These are phyloP conservation scores for Aphodius sticticus DNA, from an alignment of 2,888 invertebrate genomes.

Conservation along the genomic window DNA sequence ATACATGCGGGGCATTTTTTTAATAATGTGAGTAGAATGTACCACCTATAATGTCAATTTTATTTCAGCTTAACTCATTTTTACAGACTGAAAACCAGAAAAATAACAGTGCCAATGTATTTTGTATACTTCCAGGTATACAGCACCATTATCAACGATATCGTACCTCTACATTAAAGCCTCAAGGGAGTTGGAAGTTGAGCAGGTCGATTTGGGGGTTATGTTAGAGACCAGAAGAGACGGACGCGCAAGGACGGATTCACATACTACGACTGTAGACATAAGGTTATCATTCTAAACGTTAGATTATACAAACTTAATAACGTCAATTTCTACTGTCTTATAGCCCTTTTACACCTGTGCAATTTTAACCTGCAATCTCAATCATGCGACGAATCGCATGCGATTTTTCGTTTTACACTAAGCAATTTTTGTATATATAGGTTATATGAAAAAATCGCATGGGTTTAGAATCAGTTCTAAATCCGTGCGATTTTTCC, in stretches of 20 bases:
- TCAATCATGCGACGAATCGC: too few species aligned
- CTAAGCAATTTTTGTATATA: too few species aligned
- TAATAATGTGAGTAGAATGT: constrained; percentile 66
- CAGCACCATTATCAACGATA: constrained; percentile 66
- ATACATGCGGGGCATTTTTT: constrained; percentile 70
- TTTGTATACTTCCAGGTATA: constrained; percentile 59
- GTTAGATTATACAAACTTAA: not conserved
- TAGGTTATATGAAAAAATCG: too few species aligned
- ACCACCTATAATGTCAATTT: not conserved
- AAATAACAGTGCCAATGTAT: too few species aligned
- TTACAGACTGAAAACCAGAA: not conserved
- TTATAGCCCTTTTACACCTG: too few species aligned
- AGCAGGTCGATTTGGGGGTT: constrained; percentile 62
- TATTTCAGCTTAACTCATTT: not conserved
- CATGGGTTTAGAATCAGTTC: too few species aligned
- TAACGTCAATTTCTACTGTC: not conserved
- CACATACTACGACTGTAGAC: constrained; percentile 53
- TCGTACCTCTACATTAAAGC: constrained; percentile 72
- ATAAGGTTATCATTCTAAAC: constrained; percentile 48
- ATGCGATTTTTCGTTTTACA: too few species aligned
- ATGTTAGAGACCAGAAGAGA: constrained; percentile 64
- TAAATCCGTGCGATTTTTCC: too few species aligned
- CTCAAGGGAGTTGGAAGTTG: constrained; percentile 68
- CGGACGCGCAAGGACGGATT: constrained; percentile 52
- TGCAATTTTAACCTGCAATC: too few species aligned